phyloP scores from a whole-genome alignment of 2,888 invertebrate genomes.

The Orthonevra nobilis region DNA sequence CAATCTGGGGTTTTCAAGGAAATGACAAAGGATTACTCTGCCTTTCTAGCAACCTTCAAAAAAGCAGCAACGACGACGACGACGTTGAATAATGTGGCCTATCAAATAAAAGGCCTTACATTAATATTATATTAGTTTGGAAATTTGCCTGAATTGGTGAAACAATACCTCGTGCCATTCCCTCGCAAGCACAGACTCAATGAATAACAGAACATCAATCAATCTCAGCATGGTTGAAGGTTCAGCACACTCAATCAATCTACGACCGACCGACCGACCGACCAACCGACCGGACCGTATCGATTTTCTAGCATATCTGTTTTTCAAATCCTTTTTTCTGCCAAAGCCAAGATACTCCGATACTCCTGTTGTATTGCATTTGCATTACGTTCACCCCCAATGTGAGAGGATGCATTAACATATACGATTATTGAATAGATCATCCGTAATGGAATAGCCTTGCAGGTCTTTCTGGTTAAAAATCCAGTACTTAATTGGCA shows the following conservation, averaged over 20 bases:
- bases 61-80: too few relatives aligned
- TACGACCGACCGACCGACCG: background rate
- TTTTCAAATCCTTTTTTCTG: too few relatives aligned
- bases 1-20: too few relatives aligned
- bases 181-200: background rate
- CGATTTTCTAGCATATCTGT: conserved; percentile 24
- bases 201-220: conserved; percentile 27
- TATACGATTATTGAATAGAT: conserved; percentile 5
- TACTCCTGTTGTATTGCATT: too few relatives aligned
- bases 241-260: conserved; percentile 38
- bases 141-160: background rate
- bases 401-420: conserved; percentile 8
- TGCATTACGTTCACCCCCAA: conserved; percentile 2
- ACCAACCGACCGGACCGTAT: too few relatives aligned
- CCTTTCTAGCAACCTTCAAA: too few relatives aligned
- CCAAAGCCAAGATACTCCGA: too few relatives aligned
- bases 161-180: background rate
- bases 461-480: background rate
- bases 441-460: background rate
- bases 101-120: background rate
- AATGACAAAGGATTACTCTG: too few relatives aligned
- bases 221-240: conserved; percentile 26
- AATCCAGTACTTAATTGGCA: conserved; percentile 41
- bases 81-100: background rate
- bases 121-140: background rate